phyloP scores from a whole-genome alignment of 2,113 vertebrate genomes.

The Prinia subflava region DNA sequence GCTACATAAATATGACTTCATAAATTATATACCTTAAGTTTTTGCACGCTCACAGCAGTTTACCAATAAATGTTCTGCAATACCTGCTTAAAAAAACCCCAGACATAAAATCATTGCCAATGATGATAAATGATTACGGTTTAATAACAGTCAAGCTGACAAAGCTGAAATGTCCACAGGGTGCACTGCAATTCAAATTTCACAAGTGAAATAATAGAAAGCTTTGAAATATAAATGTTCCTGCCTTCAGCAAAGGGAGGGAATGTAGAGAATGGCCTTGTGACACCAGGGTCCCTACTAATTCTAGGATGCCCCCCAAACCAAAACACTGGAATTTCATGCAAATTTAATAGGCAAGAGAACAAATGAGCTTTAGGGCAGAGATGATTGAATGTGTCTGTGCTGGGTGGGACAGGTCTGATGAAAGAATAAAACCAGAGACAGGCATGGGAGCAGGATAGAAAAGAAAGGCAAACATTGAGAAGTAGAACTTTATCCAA shows the following conservation, averaged over 20 bases:
- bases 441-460: neutral
- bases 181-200: neutral
- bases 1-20: constrained; percentile 26
- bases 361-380: neutral
- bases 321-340: neutral
- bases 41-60: constrained; percentile 21
- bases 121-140: constrained; percentile 21
- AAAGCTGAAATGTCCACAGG: constrained; percentile 26
- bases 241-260: neutral
- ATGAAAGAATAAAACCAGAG: neutral
- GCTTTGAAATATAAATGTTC: neutral
- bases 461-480: neutral
- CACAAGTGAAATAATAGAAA: constrained; percentile 22
- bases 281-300: neutral
- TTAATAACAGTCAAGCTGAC: constrained; percentile 47
- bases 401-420: neutral
- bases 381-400: neutral
- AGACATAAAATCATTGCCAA: constrained; percentile 5
- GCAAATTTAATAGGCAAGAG: neutral
- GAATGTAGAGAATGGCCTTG: neutral
- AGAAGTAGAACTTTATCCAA: neutral
- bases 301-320: neutral
- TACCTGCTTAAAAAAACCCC: neutral
- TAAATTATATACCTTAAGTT: constrained; percentile 31
- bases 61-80: constrained; percentile 26